These are phyloP conservation scores for Mesitornis unicolor DNA, from an alignment of 2,113 vertebrate species.

Conservation along the genomic window DNA sequence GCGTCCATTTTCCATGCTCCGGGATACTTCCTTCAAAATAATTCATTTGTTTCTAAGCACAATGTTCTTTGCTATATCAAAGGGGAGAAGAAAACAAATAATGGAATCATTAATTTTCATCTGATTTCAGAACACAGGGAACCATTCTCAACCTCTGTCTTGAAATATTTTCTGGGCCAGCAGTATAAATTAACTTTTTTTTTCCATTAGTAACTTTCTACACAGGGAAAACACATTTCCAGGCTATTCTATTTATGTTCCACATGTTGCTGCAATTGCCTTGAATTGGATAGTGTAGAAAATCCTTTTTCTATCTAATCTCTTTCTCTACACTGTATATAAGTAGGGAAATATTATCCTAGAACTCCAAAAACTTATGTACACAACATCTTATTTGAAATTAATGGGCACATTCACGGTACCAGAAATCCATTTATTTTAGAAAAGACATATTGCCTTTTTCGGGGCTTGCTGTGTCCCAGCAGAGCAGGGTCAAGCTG, in stretches of 20 bases:
- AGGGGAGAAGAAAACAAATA: conserved; percentile 59
- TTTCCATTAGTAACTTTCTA: conserved; percentile 58
- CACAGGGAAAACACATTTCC: conserved; percentile 69
- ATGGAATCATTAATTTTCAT: conserved; percentile 42
- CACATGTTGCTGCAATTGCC: conserved; percentile 65
- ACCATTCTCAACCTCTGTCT: not conserved
- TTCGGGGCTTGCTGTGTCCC: not conserved
- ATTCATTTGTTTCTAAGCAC: conserved; percentile 73
- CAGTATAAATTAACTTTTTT: not conserved
- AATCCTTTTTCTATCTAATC: conserved; percentile 52
- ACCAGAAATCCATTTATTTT: conserved; percentile 55
- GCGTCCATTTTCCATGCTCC: not conserved
- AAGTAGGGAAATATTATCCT: conserved; percentile 21
- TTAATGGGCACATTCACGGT: conserved; percentile 61
- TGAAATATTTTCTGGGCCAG: conserved; percentile 26
- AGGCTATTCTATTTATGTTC: conserved; percentile 71
- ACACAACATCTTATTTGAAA: conserved; percentile 45
- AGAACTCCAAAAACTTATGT: conserved; percentile 23
- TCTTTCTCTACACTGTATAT: not conserved
- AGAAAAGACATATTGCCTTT: not conserved
- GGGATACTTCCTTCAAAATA: not conserved
- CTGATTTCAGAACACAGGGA: conserved; percentile 24
- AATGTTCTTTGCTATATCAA: conserved; percentile 68
- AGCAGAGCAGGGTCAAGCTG: not conserved
- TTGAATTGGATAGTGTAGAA: conserved; percentile 62